Evolutionary conservation across 2,113 vertebrate species (phyloP), one percentile per base, ranked within the genome.

Genomic region (Caranx ignobilis): DNA sequence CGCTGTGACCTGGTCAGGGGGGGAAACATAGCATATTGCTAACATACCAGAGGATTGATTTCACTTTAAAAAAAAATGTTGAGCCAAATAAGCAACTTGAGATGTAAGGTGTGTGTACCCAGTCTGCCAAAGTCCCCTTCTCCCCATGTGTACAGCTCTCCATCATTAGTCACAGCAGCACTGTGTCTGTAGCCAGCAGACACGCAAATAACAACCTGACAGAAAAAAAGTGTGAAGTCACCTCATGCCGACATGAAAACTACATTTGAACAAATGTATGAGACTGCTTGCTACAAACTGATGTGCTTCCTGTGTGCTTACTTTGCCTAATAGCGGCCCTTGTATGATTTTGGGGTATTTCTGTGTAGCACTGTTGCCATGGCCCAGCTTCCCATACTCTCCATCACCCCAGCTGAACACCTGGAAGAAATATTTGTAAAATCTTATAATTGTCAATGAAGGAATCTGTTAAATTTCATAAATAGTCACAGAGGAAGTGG

Each of bases 161-260:
- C 95, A 55, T 96, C 95, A 43, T 93, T 94, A 35, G 95, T 96
- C 71, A 96, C 95, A 6, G 95, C 95, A 35, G 95, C 95, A 60
- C 95, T 96, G 92, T 96, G 95, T 91, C 95, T 95, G 93, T 96
- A 96, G 65, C 95, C 95, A 82, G 95, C 95, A 91, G 95, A 96
- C 91, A 95, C 95, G 73, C 95, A 95, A 65, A 95, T 91, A 65
- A 96, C 94, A 84, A 95, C 91, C 95, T 96, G 84, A 65, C 41
- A 82, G 13, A 62, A 34, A 41, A 50, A 37, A 12, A 19, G 19
- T 37, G 6, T 12, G 18, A 21, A 71, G 69, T 37, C 31, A 16
- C 26, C 16, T 34, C 2, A 66, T 12, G 18, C 41, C 5, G n/a
- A 59, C 52, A 11, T 2, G 61, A 12, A n/a, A 57, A 71, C 4